Evolutionary conservation across 2,113 vertebrate species (phyloP).

Genomic region (Benthochromis sp.): DNA sequence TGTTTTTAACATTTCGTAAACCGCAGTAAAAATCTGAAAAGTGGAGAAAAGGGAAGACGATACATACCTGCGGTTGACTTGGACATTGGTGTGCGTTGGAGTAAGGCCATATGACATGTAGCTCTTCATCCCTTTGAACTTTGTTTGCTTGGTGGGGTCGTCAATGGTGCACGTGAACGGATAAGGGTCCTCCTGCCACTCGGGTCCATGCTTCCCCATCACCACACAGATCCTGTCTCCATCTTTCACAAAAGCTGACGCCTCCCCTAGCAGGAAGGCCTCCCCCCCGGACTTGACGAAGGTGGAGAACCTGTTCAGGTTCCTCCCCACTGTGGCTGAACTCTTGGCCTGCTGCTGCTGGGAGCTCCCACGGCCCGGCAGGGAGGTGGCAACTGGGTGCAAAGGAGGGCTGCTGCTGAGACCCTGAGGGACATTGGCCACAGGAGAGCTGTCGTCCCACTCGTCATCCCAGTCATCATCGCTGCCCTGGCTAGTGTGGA

Average conservation of each 20-base stretch:
- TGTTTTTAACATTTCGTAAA: constrained; percentile 5
- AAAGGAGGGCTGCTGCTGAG: constrained; percentile 57
- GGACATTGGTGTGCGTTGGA: constrained; percentile 83
- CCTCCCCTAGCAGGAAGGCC: constrained; percentile 91
- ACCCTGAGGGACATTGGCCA: constrained; percentile 67
- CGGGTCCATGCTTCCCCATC: constrained; percentile 80
- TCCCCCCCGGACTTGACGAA: constrained; percentile 95
- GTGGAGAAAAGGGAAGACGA: background rate
- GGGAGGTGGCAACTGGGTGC: constrained; percentile 74
- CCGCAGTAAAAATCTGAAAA: background rate
- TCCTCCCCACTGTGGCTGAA: constrained; percentile 86
- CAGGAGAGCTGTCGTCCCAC: constrained; percentile 85
- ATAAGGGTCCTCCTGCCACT: constrained; percentile 93
- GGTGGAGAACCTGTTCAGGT: constrained; percentile 95
- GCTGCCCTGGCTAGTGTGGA: constrained; percentile 83
- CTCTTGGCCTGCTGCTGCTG: constrained; percentile 77
- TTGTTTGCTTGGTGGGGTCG: constrained; percentile 97
- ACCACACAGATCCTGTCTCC: constrained; percentile 88
- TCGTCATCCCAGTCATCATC: constrained; percentile 97
- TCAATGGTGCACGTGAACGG: constrained; percentile 91
- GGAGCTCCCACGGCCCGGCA: constrained; percentile 55
- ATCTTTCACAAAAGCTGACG: constrained; percentile 83
- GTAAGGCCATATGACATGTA: constrained; percentile 95
- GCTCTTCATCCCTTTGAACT: constrained; percentile 99
- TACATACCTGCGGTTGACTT: constrained; percentile 82